Evolutionary conservation across 2,797 vertebrate species (phyloP), one percentile per base, ranked within the genome.

Genomic region (Holocentrus rufus): DNA sequence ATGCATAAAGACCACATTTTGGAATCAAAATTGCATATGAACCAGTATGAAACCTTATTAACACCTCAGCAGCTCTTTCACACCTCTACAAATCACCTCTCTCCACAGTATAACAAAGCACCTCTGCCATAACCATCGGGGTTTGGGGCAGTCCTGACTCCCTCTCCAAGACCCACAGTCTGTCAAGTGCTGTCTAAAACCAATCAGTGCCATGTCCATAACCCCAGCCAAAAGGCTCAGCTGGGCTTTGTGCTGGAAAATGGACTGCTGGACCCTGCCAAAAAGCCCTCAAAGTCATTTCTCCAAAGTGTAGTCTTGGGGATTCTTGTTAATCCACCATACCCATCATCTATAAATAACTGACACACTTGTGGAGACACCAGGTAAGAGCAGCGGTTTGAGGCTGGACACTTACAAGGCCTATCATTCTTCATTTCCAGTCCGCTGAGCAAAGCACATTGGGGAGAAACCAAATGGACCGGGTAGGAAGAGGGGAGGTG

Each of bases 341-440:
- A 85, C 71, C 87, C 86, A 89, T 92, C 84, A 82, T 87, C 90
- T 92, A 87, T 91, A 91, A 90, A 93, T 90, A 89, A 88, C 87
- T 80, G 87, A 77, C 74, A 81, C 79, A 85, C 63, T 85, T 87
- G 79, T 88, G 72, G 80, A 87, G 76, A 78, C 83, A 64, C 72
- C 59, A 63, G 79, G 88, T 85, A 77, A 65, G 87, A 81, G 64
- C 72, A 82, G 80, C 31, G 77, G 76, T 83, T 87, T 70, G 77
- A 89, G 74, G 70, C 83, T 14, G 44, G 76, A 88, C 79, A 83
- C 84, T 89, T 89, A 82, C 78, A 76, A 76, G 80, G 66, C 74
- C 85, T 86, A 85, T 89, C 83, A 72, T 79, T 90, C 87, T 87
- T 91, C 74, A 87, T 92, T 92, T 93, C 83, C 84, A 89, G 83